Evolutionary conservation across 2,797 vertebrate genomes (phyloP).

Genomic region (Hydrocynus forskahlii): DNA sequence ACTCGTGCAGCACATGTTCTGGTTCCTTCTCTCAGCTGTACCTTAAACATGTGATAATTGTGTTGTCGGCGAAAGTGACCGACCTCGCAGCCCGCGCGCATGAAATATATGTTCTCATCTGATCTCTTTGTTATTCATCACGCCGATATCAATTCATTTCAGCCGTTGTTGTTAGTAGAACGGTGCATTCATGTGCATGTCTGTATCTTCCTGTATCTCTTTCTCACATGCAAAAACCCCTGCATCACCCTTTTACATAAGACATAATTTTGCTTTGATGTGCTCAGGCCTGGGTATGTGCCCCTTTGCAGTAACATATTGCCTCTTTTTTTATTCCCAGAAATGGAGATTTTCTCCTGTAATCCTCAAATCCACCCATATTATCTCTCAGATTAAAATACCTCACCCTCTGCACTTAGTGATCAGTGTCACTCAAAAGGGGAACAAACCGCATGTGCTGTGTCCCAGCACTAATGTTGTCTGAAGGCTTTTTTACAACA

Average conservation of each 20-base stretch:
- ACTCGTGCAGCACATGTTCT: neutral
- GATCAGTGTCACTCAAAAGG: constrained; percentile 15
- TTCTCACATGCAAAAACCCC: neutral
- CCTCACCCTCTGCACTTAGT: neutral
- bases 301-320: constrained; percentile 35
- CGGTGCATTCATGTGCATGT: neutral
- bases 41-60: neutral
- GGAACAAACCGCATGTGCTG: neutral
- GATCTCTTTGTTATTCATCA: constrained; percentile 1
- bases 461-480: neutral
- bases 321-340: constrained; percentile 35
- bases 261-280: constrained; percentile 35
- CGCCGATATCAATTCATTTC: constrained; percentile 6
- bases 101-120: neutral
- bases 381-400: constrained; percentile 45
- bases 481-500: neutral
- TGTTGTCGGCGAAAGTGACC: neutral
- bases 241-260: constrained; percentile 39
- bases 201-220: constrained; percentile 10
- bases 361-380: constrained; percentile 44
- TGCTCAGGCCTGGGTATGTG: constrained; percentile 22
- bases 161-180: neutral
- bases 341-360: constrained; percentile 37
- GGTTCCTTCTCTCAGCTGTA: neutral
- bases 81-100: neutral